These are phyloP conservation scores for Coptodon rendalli DNA, from an alignment of 2,113 vertebrate species.

Conservation along the genomic window DNA sequence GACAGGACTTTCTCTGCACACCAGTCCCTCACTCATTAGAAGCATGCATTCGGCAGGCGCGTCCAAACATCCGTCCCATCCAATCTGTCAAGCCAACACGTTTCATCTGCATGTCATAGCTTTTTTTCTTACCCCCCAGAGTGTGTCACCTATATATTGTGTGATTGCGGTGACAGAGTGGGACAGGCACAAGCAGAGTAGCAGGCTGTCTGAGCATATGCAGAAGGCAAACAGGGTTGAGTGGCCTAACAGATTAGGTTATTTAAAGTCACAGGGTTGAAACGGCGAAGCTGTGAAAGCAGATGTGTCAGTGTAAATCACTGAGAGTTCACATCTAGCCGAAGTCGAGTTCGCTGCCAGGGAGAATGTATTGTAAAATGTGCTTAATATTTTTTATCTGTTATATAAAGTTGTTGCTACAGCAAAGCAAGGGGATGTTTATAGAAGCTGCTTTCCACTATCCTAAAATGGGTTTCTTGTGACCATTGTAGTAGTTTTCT, in stretches of 20 bases:
- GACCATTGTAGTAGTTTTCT: background rate
- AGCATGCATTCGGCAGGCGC: background rate
- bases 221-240: background rate
- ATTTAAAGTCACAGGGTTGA: constrained; percentile 14
- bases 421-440: background rate
- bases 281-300: constrained; percentile 17
- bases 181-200: background rate
- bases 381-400: background rate
- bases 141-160: constrained; percentile 9
- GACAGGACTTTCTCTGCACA: background rate
- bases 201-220: constrained; percentile 18
- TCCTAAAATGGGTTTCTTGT: background rate
- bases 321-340: background rate
- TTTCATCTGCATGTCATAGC: constrained; percentile 29
- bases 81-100: constrained; percentile 10
- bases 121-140: background rate
- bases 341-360: background rate
- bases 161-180: constrained; percentile 1
- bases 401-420: background rate
- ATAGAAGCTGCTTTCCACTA: background rate
- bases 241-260: constrained; percentile 25
- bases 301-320: constrained; percentile 34
- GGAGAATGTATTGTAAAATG: background rate
- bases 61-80: constrained; percentile 22
- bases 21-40: constrained; percentile 26